phyloP scores from a whole-genome alignment of 2,113 vertebrate genomes.

The Perca flavescens region DNA sequence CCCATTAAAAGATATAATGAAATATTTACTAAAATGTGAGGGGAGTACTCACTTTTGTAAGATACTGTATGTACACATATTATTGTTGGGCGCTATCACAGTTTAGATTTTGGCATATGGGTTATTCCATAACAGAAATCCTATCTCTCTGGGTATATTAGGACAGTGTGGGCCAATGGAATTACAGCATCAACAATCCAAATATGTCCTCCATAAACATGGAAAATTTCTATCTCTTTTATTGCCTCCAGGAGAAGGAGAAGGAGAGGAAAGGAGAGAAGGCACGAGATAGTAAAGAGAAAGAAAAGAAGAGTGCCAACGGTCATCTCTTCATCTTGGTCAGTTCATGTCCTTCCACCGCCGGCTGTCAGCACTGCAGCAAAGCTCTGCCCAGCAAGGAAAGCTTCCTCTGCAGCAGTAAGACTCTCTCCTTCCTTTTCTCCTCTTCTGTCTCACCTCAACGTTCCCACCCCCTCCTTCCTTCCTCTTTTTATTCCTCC shows the following conservation, averaged over 20 bases:
- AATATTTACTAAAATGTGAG: too few species aligned
- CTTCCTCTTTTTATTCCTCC: neutral
- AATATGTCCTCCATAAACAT: neutral
- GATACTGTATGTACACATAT: too few species aligned
- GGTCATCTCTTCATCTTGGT: slow-evolving; percentile 87
- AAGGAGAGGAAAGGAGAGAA: slow-evolving; percentile 89
- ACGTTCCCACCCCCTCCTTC: neutral
- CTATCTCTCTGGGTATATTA: too few species aligned
- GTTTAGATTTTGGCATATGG: too few species aligned
- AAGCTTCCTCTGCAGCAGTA: slow-evolving; percentile 90
- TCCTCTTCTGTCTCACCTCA: neutral
- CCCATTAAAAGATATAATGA: too few species aligned
- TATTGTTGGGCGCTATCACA: too few species aligned
- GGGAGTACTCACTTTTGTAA: too few species aligned
- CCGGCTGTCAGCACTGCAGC: slow-evolving; percentile 86
- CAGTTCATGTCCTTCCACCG: slow-evolving; percentile 75
- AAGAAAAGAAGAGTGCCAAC: slow-evolving; percentile 87
- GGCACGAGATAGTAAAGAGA: slow-evolving; percentile 90
- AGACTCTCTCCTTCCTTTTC: slow-evolving; percentile 53
- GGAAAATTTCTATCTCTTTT: neutral
- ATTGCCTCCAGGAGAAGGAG: slow-evolving; percentile 86
- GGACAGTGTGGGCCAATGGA: too few species aligned
- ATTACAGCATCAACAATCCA: too few species aligned
- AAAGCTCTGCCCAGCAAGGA: slow-evolving; percentile 88
- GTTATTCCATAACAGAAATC: too few species aligned